A percentile compares a stretch with the other conserved stretches of the same genome.
These are phyloP conservation scores for Poecile montanus DNA, from an alignment of 2,797 vertebrate genomes.

Conservation along the genomic window DNA sequence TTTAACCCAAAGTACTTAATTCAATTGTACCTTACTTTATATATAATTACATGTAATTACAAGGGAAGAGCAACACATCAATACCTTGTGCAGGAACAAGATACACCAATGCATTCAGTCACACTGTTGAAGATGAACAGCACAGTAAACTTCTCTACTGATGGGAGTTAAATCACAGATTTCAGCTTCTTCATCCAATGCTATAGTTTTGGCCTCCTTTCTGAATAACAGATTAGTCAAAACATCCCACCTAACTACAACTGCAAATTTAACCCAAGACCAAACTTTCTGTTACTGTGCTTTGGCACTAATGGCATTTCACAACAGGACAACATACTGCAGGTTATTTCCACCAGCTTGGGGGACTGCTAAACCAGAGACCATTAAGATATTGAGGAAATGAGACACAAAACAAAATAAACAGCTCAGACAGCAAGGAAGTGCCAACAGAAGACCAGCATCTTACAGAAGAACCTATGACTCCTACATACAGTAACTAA, in stretches of 20 bases:
- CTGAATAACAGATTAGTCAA: neutral
- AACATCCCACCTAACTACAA: neutral
- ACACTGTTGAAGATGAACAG: neutral
- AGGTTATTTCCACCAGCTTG: neutral
- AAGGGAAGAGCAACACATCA: neutral
- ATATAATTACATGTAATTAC: neutral
- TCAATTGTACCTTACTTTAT: neutral
- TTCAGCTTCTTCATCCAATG: neutral
- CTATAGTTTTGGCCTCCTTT: neutral
- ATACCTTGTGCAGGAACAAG: neutral
- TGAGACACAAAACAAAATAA: neutral
- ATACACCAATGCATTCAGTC: neutral
- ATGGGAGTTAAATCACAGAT: neutral
- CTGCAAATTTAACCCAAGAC: neutral
- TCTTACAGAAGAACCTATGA: neutral
- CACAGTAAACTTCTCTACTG: neutral
- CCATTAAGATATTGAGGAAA: neutral
- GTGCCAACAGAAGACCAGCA: neutral
- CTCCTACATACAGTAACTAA: neutral
- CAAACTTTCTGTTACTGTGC: neutral
- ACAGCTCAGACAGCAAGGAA: neutral
- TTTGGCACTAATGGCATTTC: neutral
- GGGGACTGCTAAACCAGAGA: neutral
- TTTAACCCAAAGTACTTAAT: constrained; percentile 12
- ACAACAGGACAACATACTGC: neutral